Evolutionary conservation across 2,797 vertebrate genomes (phyloP), one percentile per base, ranked within the genome.

Genomic region (Sardinella longiceps): DNA sequence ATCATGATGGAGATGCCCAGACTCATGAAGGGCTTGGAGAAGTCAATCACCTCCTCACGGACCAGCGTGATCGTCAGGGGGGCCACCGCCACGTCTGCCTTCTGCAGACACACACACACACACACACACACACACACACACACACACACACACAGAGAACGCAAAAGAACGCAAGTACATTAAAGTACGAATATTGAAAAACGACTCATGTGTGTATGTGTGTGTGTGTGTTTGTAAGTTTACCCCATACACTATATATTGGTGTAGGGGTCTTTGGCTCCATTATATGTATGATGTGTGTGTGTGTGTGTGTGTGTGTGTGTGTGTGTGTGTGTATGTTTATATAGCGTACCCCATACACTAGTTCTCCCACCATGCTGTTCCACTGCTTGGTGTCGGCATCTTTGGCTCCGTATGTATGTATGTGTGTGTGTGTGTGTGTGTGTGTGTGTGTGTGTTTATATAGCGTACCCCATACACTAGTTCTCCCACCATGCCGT

Each of bases 1-100:
- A 99, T 99, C 98, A 99, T 99, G 88, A 99, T 99, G 90, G 98
- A 99, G 90, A 99, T 99, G 11, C 98, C 98, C 90, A 99, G 91
- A 48, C 97, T 99, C 98, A 99, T 99, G 92, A 99, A 99, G 0
- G 98, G 98, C 91, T 99, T 99, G 88, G 98, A 99, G 95, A 99
- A 99, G 94, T 99, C 98, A 82, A 99, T 99, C 85, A 99, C 98
- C 92, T 99, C 98, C 91, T 99, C 98, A 81, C 98, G 95, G 43
- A 99, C 98, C 88, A 99, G 93, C 0, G 98, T 99, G 92, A 99
- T 99, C 66, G 98, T 99, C 90, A 99, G 93, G 0, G 98, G 98
- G 46, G 98, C 98, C 85, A 99, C 98, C 0, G 98, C 98, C 89
- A 99, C 96, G 6, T 99, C 98, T 0, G 98, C 98, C 95, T 98